A percentile compares a stretch with the other conserved stretches of the same genome.
Evolutionary conservation across 2,888 invertebrate genomes (phyloP).

Genomic region (Scotopteryx bipunctaria): DNA sequence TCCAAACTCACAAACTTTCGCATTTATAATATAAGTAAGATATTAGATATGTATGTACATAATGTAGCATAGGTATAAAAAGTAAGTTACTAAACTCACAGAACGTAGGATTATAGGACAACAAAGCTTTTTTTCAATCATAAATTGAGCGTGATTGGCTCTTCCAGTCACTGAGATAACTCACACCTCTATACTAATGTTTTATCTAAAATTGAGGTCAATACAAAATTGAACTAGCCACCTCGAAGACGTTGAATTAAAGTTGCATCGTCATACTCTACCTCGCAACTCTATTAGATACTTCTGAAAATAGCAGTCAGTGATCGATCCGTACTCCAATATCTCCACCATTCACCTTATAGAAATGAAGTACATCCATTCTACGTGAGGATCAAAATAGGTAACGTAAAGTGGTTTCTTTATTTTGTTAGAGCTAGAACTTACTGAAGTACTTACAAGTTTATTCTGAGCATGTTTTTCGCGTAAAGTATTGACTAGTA

Average conservation of each 20-base stretch:
- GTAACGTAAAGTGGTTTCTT: conserved; percentile 20
- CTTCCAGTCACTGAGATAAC: no score
- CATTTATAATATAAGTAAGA: no score
- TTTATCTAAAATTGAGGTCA: not conserved
- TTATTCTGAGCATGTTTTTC: conserved; percentile 24
- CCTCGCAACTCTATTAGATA: conserved; percentile 15
- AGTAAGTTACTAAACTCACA: no score
- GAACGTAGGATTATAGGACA: not conserved
- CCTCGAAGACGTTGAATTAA: conserved; percentile 13
- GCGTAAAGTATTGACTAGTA: conserved; percentile 22
- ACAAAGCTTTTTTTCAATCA: no score
- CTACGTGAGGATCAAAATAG: conserved; percentile 21
- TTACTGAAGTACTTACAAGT: conserved; percentile 10
- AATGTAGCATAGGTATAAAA: no score
- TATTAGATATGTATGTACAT: no score
- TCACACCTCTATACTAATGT: no score
- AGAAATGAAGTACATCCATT: conserved; percentile 15
- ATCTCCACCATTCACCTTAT: conserved; percentile 14
- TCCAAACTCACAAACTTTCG: no score
- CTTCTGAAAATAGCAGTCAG: conserved; percentile 16
- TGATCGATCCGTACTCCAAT: conserved; percentile 22
- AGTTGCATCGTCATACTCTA: conserved; percentile 19
- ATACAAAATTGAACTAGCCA: conserved; percentile 10
- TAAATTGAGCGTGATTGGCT: no score
- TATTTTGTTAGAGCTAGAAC: conserved; percentile 19